phyloP scores from a whole-genome alignment of 2,888 invertebrate genomes.

The Trichopria drosophilae region DNA sequence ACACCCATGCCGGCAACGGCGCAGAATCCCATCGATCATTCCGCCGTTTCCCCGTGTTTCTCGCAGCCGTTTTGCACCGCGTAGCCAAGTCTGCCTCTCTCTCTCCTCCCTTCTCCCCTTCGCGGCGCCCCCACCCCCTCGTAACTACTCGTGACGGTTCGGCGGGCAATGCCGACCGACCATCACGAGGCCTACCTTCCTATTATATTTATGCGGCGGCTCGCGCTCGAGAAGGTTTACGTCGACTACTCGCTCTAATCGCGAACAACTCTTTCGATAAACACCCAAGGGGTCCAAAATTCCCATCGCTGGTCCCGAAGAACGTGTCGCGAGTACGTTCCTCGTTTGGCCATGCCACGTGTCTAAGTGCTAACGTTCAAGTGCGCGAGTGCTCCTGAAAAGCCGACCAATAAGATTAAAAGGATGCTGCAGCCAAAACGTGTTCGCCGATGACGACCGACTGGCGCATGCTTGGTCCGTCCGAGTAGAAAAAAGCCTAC shows the following conservation, averaged over 20 bases:
- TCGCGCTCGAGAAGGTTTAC: slow-evolving; percentile 55
- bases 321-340: slow-evolving; percentile 7
- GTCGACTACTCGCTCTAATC: slow-evolving; percentile 46
- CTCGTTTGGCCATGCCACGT: too few relatives aligned
- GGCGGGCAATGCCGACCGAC: slow-evolving; percentile 56
- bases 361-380: too few relatives aligned
- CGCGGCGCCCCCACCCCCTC: slow-evolving; percentile 30
- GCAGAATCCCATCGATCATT: slow-evolving; percentile 60
- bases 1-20: slow-evolving; percentile 57
- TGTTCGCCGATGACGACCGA: not conserved
- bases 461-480: too few relatives aligned
- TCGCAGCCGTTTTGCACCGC: slow-evolving; percentile 52
- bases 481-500: too few relatives aligned
- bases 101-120: slow-evolving; percentile 28
- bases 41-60: slow-evolving; percentile 54
- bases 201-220: slow-evolving; percentile 58
- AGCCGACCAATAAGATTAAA: not conserved
- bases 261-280: slow-evolving; percentile 38
- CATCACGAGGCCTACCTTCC: slow-evolving; percentile 56
- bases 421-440: slow-evolving; percentile 2
- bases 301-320: too few relatives aligned
- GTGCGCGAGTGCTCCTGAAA: too few relatives aligned
- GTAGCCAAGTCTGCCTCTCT: slow-evolving; percentile 36
- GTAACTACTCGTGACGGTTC: slow-evolving; percentile 51
- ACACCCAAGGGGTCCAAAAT: slow-evolving; percentile 29